A percentile compares a stretch with the other conserved stretches of the same genome.
phyloP scores from a whole-genome alignment of 2,113 vertebrate genomes.

The Muntiacus reevesi region DNA sequence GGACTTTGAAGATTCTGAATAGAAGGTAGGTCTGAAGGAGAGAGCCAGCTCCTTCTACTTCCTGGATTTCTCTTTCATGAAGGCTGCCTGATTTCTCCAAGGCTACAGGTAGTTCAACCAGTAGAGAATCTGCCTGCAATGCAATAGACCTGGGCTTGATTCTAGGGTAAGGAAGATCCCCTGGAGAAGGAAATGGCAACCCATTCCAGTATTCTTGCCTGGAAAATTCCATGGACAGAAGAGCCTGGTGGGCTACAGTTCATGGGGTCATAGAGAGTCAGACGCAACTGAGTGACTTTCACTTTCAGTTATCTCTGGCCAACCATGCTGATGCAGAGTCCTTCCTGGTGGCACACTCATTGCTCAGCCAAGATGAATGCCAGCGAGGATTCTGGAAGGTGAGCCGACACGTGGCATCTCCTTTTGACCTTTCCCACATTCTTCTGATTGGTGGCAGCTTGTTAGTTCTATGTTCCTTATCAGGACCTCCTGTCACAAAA shows the following conservation, averaged over 20 bases:
- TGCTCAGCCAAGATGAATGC: not conserved
- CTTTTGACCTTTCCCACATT: not conserved
- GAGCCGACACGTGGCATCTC: fast-evolving
- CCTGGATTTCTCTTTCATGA: not conserved
- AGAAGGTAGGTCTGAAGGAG: not conserved
- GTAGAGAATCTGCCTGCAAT: not conserved
- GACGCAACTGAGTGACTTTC: not conserved
- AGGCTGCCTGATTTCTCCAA: not conserved
- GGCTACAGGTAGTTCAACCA: not conserved
- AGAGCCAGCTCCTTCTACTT: fast-evolving
- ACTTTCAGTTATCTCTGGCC: not conserved
- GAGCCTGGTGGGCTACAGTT: not conserved
- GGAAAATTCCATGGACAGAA: not conserved
- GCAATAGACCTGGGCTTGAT: not conserved
- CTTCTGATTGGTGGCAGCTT: not conserved
- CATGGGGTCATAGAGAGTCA: not conserved
- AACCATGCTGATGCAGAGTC: not conserved
- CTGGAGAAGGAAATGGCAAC: not conserved
- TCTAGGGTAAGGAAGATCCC: not conserved
- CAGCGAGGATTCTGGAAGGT: not conserved
- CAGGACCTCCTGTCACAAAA: not conserved
- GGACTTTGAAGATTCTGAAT: not conserved
- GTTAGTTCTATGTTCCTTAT: not conserved
- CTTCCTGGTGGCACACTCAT: not conserved
- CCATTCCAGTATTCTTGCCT: not conserved